Evolutionary conservation across 2,888 invertebrate species (phyloP).

Genomic region (Reticulitermes lucifugus): DNA sequence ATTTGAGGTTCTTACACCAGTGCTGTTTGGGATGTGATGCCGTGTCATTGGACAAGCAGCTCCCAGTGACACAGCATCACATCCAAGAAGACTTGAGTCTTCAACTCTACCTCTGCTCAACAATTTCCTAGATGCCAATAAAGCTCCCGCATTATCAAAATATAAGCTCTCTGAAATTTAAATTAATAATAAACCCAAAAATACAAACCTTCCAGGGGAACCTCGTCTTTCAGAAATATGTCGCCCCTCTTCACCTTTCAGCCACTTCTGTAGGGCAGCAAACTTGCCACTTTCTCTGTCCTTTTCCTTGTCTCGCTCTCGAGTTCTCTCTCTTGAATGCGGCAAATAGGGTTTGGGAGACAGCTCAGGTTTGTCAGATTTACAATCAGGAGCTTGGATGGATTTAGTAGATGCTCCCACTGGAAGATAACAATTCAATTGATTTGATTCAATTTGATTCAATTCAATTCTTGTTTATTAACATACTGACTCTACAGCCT

Average conservation of each 20-base stretch:
- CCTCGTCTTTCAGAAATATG: slow-evolving; percentile 50
- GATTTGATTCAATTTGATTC: no score
- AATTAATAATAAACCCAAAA: background rate
- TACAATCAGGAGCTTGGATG: slow-evolving; percentile 29
- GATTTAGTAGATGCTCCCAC: slow-evolving; percentile 56
- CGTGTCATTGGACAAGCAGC: no score
- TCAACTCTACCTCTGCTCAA: no score
- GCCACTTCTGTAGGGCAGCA: slow-evolving; percentile 70
- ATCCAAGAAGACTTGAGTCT: no score
- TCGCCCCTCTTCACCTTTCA: slow-evolving; percentile 65
- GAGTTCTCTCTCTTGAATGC: slow-evolving; percentile 56
- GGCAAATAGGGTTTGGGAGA: slow-evolving; percentile 22
- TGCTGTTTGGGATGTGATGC: no score
- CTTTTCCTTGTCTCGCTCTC: slow-evolving; percentile 58
- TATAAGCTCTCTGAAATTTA: no score
- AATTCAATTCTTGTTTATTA: no score
- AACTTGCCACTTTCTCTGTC: slow-evolving; percentile 62
- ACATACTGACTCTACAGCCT: no score
- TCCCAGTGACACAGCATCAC: no score
- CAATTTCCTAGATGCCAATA: no score
- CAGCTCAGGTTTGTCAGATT: slow-evolving; percentile 25
- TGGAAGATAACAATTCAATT: background rate
- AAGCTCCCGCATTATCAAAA: no score
- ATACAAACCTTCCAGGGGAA: slow-evolving; percentile 58
- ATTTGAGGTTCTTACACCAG: no score